Evolutionary conservation across 2,113 vertebrate species (phyloP).

Genomic region (Sylvia atricapilla): DNA sequence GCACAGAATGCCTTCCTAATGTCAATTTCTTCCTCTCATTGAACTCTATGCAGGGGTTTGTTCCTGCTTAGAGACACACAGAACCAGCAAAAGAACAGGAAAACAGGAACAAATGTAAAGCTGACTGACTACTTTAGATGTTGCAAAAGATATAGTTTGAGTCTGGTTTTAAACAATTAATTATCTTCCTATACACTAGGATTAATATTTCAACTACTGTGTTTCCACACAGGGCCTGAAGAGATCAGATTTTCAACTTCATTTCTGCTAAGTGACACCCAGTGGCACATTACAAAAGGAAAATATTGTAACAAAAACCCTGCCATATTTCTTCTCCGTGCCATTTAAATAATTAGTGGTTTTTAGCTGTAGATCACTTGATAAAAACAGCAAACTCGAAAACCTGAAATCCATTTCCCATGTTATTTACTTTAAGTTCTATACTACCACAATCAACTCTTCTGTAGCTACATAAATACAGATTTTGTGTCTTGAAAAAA

Average conservation of each 20-base stretch:
- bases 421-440: neutral
- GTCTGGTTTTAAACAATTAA: neutral
- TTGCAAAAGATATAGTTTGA: neutral
- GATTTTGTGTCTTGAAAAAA: neutral
- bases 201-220: neutral
- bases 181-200: neutral
- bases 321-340: neutral
- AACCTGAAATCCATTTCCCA: neutral
- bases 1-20: neutral
- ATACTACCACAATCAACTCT: neutral
- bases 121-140: neutral
- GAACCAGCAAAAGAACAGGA: neutral
- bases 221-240: neutral
- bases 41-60: neutral
- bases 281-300: neutral
- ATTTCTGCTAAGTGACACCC: neutral
- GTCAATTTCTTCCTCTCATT: neutral
- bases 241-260: neutral
- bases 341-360: neutral
- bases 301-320: neutral
- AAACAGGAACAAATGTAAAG: neutral
- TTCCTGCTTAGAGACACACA: neutral
- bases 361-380: neutral
- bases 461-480: neutral
- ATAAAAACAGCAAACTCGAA: neutral